These are phyloP conservation scores for Apocheima hispidaria DNA, from an alignment of 2,888 invertebrate genomes.

Conservation along the genomic window DNA sequence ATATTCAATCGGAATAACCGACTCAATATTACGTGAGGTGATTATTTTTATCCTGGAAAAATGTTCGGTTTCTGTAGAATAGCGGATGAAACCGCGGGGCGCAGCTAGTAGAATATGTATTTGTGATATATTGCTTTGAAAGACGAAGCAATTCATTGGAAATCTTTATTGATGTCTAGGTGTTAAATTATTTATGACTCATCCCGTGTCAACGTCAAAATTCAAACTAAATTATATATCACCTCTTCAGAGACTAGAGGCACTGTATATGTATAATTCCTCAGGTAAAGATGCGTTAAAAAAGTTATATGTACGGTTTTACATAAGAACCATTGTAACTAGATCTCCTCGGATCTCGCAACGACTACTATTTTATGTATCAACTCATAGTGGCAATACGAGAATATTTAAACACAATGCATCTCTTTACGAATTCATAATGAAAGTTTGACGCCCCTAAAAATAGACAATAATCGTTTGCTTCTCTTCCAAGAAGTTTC, in stretches of 20 bases:
- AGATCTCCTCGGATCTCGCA: constrained; percentile 13
- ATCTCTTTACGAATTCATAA: constrained; percentile 23
- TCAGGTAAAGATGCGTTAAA: constrained; percentile 26
- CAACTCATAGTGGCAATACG: constrained; percentile 21
- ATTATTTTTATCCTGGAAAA: too few species aligned
- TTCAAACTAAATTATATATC: constrained; percentile 27
- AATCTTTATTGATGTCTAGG: constrained; percentile 3
- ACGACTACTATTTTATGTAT: constrained; percentile 25
- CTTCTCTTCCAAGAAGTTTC: constrained; percentile 21
- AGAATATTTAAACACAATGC: constrained; percentile 17
- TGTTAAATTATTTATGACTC: constrained; percentile 9
- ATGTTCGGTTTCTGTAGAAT: too few species aligned
- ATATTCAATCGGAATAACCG: too few species aligned
- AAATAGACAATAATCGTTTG: constrained; percentile 29
- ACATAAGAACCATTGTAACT: constrained; percentile 23
- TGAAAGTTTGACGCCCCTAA: constrained; percentile 24
- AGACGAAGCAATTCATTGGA: constrained; percentile 7
- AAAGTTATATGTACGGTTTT: constrained; percentile 22
- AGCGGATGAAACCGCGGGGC: too few species aligned
- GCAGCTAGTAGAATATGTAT: background rate
- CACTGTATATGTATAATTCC: constrained; percentile 25
- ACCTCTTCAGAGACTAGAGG: constrained; percentile 22
- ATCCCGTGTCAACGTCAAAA: constrained; percentile 5
- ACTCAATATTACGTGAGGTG: too few species aligned
- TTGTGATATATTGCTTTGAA: background rate